Evolutionary conservation across 2,797 vertebrate species (phyloP), one percentile per base, ranked within the genome.

Genomic region (Urosaurus nigricauda): DNA sequence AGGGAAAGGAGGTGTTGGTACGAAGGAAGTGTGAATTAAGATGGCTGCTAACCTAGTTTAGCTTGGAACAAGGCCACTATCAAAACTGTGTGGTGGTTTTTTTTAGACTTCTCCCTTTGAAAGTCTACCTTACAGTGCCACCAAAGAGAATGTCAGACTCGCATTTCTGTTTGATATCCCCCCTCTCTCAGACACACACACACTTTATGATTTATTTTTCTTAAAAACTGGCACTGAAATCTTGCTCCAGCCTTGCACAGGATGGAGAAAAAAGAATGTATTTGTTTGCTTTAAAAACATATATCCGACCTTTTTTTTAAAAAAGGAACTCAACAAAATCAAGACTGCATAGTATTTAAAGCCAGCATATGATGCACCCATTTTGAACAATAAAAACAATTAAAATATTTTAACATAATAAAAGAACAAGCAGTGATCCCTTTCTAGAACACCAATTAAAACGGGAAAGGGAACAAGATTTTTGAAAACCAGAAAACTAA

Each of bases 11-110:
- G 83, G 56, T 86, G 78, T 53, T 68, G 84, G 58, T 75, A 63
- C 89, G 92, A 89, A 83, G 4, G 83, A 87, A 94, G 73, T 19
- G 56, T 80, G 81, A 92, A 95, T 91, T 87, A 92, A 93, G 79
- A 91, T 37, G 77, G 65, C 68, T 88, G 92, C 79, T 86, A 60
- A 78, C 78, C 73, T 65, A 58, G 78, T 89, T 90, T 92, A 83
- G 78, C 77, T 53, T 91, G 87, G 90, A 95, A 90, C 65, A 85
- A 78, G 79, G 21, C 56, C 88, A 81, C 78, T 90, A 65, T 24
- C 74, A 37, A 24, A 91, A n/a, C n/a, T 14, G 11, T 70, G 65
- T 68, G 65, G 11, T 24, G 13, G 88, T 81, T 83, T 11, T 19
- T 68, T 13, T 68, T 68, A 68, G 17, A 40, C 3, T 32, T 4